Evolutionary conservation across 2,113 vertebrate genomes (phyloP).

Genomic region (Callithrix jacchus): DNA sequence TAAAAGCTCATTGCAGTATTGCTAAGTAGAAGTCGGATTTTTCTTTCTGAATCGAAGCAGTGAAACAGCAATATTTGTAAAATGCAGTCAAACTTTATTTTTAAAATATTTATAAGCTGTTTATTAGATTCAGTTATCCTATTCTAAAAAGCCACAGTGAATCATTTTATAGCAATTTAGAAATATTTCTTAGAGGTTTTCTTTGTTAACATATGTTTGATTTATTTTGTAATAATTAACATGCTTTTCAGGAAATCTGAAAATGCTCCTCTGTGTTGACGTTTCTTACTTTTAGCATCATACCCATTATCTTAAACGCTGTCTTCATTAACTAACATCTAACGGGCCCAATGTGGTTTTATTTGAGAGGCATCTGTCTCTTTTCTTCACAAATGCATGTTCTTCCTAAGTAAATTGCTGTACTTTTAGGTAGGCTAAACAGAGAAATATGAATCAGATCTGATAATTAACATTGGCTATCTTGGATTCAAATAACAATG

Average conservation of each 20-base stretch:
- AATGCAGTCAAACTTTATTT: not conserved
- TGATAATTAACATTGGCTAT: not conserved
- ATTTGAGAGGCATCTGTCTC: not conserved
- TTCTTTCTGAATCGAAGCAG: slow-evolving; percentile 14
- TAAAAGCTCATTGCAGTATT: not conserved
- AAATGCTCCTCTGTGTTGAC: not conserved
- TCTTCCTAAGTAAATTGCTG: not conserved
- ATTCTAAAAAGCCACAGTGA: not conserved
- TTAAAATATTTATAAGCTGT: not conserved
- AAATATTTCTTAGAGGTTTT: slow-evolving; percentile 17
- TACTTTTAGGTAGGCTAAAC: not conserved
- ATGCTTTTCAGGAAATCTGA: slow-evolving; percentile 5
- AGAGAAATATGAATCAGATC: not conserved
- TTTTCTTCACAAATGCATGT: not conserved
- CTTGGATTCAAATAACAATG: slow-evolving; percentile 43
- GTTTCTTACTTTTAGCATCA: not conserved
- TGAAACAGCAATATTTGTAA: not conserved
- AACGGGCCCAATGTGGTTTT: not conserved
- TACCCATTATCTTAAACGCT: not conserved
- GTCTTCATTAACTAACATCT: not conserved
- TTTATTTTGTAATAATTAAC: not conserved
- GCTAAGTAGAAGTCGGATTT: not conserved
- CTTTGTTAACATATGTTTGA: not conserved
- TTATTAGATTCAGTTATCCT: not conserved
- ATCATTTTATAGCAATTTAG: not conserved